These are phyloP conservation scores for Autographa pulchrina DNA, from an alignment of 2,888 invertebrate species.

Conservation along the genomic window DNA sequence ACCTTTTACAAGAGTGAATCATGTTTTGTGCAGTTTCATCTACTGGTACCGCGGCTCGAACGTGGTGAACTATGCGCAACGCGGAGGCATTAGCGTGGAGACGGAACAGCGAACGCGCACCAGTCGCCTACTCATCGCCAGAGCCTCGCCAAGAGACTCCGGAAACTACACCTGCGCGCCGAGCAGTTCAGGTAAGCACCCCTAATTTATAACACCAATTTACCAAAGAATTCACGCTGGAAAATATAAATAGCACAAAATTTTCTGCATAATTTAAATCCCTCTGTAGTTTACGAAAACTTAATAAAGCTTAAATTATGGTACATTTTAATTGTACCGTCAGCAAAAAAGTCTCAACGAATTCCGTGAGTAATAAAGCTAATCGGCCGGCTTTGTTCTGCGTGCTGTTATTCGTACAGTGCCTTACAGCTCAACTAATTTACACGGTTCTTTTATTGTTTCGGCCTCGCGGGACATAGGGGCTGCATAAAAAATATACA, in stretches of 20 bases:
- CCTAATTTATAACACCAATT: constrained; percentile 7
- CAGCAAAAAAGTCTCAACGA: constrained; percentile 37
- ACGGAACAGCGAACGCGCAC: constrained; percentile 96
- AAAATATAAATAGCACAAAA: constrained; percentile 13
- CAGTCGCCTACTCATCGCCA: constrained; percentile 95
- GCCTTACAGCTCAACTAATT: constrained; percentile 30
- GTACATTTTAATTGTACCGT: constrained; percentile 36
- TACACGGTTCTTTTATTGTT: constrained; percentile 46
- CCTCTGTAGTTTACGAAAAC: constrained; percentile 20
- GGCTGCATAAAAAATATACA: constrained; percentile 52
- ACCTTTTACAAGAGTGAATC: too few species aligned
- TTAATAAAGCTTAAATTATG: constrained; percentile 37
- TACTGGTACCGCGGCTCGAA: constrained; percentile 96
- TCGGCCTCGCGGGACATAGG: constrained; percentile 33
- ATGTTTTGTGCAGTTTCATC: constrained; percentile 88
- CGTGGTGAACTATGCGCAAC: constrained; percentile 95
- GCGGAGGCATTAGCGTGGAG: constrained; percentile 96
- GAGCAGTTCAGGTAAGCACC: constrained; percentile 91
- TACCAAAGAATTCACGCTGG: not conserved
- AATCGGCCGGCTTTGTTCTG: constrained; percentile 36
- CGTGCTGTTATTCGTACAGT: constrained; percentile 24
- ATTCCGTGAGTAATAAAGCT: constrained; percentile 34
- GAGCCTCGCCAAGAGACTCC: constrained; percentile 95
- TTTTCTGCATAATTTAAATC: constrained; percentile 20
- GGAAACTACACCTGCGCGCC: constrained; percentile 98